Evolutionary conservation across 53 echinoderm and acorn worm species (phyloP), one percentile per base, ranked within the genome.

Genomic region (Paracentrotus lividus): DNA sequence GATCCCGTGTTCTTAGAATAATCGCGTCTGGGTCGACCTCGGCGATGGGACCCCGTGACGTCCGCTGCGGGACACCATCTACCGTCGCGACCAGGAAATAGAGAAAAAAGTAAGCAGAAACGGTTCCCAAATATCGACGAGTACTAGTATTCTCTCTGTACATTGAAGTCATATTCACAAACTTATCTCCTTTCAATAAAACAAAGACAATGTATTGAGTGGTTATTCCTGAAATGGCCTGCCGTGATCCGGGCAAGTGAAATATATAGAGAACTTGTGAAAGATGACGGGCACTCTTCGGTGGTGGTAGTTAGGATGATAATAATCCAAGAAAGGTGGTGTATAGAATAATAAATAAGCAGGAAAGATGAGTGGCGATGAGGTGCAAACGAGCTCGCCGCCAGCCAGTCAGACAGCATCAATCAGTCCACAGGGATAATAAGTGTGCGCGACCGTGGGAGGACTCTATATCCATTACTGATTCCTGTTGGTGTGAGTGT

Each of bases 61-160:
- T 53, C 75, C 67, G 31, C 75, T 45, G 42, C 69, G 15, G 49
- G 90, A 89, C 60, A 64, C 43, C 64, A 44, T 43, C 44, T 65
- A 64, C 89, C 43, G 21, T 42, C 57, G 24, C 45, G 42, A 89
- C 26, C 44, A 89, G 15, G 66, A 58, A 40, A 64, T 89, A 61
- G 8, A 89, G 89, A 21, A 87, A 24, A 45, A 89, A 60, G 45
- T 12, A 89, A 44, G 61, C 94, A 96, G 96, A 97, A 85, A 95
- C 90, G 95, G 34, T 85, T 12, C 54, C 53, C 31, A 56, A 21
- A 56, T 56, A 34, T 36, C 86, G 56, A 55, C 40, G 54, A 20
- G 86, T 53, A 86, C 56, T 85, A 20, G 86, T 53, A 86, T 86
- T 85, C 85, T 12, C 38, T 15, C 56, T 86, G 86, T 20, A 86